Evolutionary conservation across 2,888 invertebrate genomes (phyloP).

Genomic region (Stenolophus ochropezus): DNA sequence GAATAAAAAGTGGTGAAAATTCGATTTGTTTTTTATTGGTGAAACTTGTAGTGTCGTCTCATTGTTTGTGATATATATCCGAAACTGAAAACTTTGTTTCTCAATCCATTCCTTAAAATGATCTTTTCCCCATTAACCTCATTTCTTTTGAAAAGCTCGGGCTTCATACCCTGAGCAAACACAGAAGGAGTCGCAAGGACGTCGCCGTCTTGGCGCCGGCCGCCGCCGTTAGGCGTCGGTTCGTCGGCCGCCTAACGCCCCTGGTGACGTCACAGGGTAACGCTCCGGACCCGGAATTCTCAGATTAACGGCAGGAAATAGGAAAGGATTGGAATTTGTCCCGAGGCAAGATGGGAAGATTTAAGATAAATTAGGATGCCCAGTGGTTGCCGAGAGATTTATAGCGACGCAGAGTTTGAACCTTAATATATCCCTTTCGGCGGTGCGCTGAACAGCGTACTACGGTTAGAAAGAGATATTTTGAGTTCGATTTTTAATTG

Average conservation of each 20-base stretch:
- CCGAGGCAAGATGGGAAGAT: neutral
- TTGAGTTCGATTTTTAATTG: no score
- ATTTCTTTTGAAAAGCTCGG: neutral
- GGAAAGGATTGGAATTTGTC: neutral
- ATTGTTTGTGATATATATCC: neutral
- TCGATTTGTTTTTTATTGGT: neutral
- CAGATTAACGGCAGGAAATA: neutral
- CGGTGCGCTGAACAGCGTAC: no score
- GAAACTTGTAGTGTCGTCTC: neutral
- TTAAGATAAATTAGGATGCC: neutral
- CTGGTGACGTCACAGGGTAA: neutral
- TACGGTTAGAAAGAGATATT: no score
- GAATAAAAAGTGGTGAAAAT: no score
- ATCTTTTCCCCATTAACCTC: conserved; percentile 12
- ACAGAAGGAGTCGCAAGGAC: neutral
- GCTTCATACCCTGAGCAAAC: conserved; percentile 9
- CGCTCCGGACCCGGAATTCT: neutral
- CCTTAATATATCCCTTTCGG: no score
- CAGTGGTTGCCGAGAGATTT: neutral
- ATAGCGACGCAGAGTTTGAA: neutral
- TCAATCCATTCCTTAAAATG: conserved; percentile 5
- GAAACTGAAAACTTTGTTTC: neutral
- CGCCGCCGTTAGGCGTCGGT: neutral
- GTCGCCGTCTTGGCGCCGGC: conserved; percentile 6
- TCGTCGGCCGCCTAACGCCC: conserved; percentile 20